Base-by-base conservation (phyloP, 2,797 vertebrate genomes). In the Bradypodion ventrale region DNA sequence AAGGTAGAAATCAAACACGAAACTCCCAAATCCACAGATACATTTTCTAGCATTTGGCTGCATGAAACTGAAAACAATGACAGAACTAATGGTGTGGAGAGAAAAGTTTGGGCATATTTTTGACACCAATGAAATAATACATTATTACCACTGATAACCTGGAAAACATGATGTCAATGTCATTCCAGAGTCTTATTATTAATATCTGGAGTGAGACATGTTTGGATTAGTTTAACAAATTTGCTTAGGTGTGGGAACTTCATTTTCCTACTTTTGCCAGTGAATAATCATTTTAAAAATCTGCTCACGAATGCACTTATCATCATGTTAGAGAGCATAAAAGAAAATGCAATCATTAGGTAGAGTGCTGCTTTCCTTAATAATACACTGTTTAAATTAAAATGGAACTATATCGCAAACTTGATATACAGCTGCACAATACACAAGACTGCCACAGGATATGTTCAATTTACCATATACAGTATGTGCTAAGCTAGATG, bases 1-100 rank as follows among this genome's bases (percentile, higher is more conserved):
- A 91, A 89, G 92, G 84, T 87, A 85, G 16, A 93, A 92, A 93
- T 94, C 79, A 73, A 56, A n/a, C 46, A 59, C 27, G 27, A 25
- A 3, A 35, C 8, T 7, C n/a, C 49, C 35, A 49, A 49, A 7
- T 9, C 15, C 56, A 90, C 69, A 85, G 83, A 88, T 87, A 44
- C 29, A 65, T 25, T 90, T 89, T 87, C 78, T 81, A 82, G 91
- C 83, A 89, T 75, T 84, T 84, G 73, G 27, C 32, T 86, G 13
- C 83, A 76, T 85, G 78, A 90, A 92, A 84, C 62, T 81, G 42
- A 89, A 87, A 85, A 87, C 76, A 89, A 75, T 42, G 83, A 86
- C 73, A 89, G 85, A 73, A 85, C 16, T 63, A 88, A 78, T 87
- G 87, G 72, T 75, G 65, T 59, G 85, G 32, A 68, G 23, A 52